Evolutionary conservation across 2,888 invertebrate genomes (phyloP).

Genomic region (Eristalinus sepulchralis): DNA sequence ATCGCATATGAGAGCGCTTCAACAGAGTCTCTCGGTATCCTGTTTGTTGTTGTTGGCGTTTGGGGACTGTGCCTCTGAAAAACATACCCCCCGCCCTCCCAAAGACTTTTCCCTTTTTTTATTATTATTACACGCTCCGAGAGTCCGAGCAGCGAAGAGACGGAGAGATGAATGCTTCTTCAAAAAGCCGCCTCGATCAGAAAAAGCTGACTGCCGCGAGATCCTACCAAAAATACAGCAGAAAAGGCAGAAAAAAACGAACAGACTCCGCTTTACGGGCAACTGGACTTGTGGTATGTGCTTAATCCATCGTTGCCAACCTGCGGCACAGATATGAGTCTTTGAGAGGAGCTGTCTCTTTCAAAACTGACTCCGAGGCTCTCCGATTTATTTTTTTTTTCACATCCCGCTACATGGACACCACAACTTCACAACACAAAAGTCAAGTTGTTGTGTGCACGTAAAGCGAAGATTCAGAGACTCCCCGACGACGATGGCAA

Average conservation of each 20-base stretch:
- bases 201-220: constrained; percentile 39
- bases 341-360: constrained; percentile 60
- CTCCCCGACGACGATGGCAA: constrained; percentile 37
- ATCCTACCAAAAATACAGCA: background rate
- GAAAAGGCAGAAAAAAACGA: background rate
- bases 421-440: constrained; percentile 30
- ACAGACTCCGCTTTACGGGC: constrained; percentile 51
- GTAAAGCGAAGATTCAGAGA: constrained; percentile 59
- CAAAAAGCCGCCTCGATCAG: constrained; percentile 67
- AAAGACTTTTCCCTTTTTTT: constrained; percentile 52
- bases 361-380: constrained; percentile 45
- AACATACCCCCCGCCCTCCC: constrained; percentile 62
- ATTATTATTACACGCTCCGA: constrained; percentile 67
- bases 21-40: constrained; percentile 17
- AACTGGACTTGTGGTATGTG: constrained; percentile 70
- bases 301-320: constrained; percentile 58
- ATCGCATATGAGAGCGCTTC: constrained; percentile 69
- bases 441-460: constrained; percentile 60
- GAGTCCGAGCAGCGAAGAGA: constrained; percentile 32
- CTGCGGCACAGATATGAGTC: constrained; percentile 24
- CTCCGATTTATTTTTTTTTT: constrained; percentile 12
- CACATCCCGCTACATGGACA: constrained; percentile 28
- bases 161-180: constrained; percentile 61
- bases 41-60: constrained; percentile 22
- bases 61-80: constrained; percentile 51